Percentiles rank a stretch among this genome's conserved stretches.
These are phyloP conservation scores for Merluccius polli DNA, from an alignment of 2,797 vertebrate genomes.

Conservation along the genomic window DNA sequence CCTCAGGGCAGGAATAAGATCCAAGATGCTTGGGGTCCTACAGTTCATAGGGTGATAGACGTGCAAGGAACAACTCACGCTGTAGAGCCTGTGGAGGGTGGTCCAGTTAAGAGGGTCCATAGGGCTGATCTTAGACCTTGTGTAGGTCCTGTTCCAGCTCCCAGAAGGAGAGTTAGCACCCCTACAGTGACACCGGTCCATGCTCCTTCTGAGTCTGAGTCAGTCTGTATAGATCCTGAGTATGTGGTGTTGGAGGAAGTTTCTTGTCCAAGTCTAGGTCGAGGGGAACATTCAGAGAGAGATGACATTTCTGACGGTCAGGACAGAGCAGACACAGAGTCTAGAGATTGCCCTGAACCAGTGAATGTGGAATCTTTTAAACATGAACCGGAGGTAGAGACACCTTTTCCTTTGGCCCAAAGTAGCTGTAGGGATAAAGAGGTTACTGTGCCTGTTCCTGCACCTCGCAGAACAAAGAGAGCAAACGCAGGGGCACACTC, in stretches of 20 bases:
- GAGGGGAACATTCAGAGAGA: background rate
- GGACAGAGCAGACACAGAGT: background rate
- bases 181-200: no score
- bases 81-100: slow-evolving; percentile 8
- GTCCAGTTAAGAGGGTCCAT: background rate
- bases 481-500: slow-evolving; percentile 6
- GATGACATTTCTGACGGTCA: background rate
- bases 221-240: slow-evolving; percentile 1
- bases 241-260: slow-evolving; percentile 10
- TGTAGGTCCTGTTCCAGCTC: background rate
- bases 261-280: background rate
- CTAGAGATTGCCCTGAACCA: background rate
- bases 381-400: background rate
- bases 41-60: slow-evolving; percentile 5
- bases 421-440: background rate
- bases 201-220: background rate
- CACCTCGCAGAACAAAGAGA: background rate
- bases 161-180: background rate
- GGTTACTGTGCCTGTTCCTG: background rate
- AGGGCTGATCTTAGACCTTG: slow-evolving; percentile 9
- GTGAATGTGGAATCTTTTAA: background rate
- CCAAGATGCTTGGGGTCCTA: slow-evolving; percentile 18
- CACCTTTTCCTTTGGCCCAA: background rate
- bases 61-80: slow-evolving; percentile 14
- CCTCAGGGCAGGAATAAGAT: slow-evolving; percentile 15